These are phyloP conservation scores for Caenorhabditis parvicauda DNA, from an alignment of 2,888 invertebrate genomes.

Conservation along the genomic window DNA sequence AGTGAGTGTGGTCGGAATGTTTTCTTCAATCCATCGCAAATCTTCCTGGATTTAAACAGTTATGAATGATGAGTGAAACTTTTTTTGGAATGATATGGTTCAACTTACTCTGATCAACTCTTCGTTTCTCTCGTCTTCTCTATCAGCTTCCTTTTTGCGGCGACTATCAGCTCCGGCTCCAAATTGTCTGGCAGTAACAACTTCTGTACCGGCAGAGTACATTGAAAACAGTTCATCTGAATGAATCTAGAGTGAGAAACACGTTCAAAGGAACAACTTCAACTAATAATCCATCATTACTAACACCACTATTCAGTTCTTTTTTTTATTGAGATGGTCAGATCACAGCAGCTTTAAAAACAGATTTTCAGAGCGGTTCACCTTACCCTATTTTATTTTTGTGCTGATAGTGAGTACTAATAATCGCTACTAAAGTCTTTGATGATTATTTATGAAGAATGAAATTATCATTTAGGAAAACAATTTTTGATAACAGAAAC, in stretches of 20 bases:
- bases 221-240: constrained; percentile 50
- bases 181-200: constrained; percentile 29
- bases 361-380: too few species aligned
- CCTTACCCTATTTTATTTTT: too few species aligned
- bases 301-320: too few species aligned
- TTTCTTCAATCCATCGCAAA: constrained; percentile 88
- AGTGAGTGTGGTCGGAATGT: constrained; percentile 78
- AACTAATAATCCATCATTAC: too few species aligned
- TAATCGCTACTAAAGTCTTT: too few species aligned
- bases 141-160: constrained; percentile 25
- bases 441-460: too few species aligned
- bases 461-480: too few species aligned
- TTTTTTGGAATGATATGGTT: not conserved
- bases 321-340: too few species aligned
- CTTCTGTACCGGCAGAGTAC: constrained; percentile 34
- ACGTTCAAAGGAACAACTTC: not conserved
- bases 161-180: constrained; percentile 35
- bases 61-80: not conserved
- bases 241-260: constrained; percentile 1
- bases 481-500: too few species aligned
- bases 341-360: too few species aligned
- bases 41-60: constrained; percentile 70
- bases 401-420: too few species aligned
- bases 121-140: constrained; percentile 27
- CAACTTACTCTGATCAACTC: constrained; percentile 37